Percentiles rank a stretch among this genome's conserved stretches.
Evolutionary conservation across 2,113 vertebrate species (phyloP).

Genomic region (Ictalurus furcatus): DNA sequence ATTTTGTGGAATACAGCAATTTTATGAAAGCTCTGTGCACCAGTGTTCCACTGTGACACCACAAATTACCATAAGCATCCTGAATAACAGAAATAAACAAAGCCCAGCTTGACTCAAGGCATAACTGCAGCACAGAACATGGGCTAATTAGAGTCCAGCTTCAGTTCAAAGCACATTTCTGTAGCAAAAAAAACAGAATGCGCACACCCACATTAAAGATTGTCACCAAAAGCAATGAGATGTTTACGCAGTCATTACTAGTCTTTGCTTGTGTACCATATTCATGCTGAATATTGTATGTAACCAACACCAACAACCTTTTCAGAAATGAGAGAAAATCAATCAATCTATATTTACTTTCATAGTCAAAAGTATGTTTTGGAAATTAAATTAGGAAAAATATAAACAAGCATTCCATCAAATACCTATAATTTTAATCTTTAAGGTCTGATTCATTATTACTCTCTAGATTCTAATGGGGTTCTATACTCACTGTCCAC

Average conservation of each 20-base stretch:
- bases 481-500: not conserved
- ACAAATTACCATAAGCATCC: constrained; percentile 39
- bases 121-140: constrained; percentile 20
- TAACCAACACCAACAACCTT: not conserved
- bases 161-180: constrained; percentile 24
- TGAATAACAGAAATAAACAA: constrained; percentile 36
- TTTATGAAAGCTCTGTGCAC: constrained; percentile 10
- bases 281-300: not conserved
- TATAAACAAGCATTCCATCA: not conserved
- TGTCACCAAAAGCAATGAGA: not conserved
- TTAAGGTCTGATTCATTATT: not conserved
- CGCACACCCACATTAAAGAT: constrained; percentile 1
- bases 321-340: not conserved
- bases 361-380: not conserved
- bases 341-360: not conserved
- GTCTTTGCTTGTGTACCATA: not conserved
- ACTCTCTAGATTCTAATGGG: not conserved
- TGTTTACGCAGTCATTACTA: not conserved
- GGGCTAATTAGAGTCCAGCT: constrained; percentile 37
- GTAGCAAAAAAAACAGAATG: constrained; percentile 4
- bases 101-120: constrained; percentile 35
- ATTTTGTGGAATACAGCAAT: not conserved
- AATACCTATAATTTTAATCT: not conserved
- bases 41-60: constrained; percentile 6
- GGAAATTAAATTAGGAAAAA: not conserved